A percentile compares a stretch with the other conserved stretches of the same genome.
phyloP scores from a whole-genome alignment of 2,888 invertebrate genomes.

The Hypselothyrea guttata region DNA sequence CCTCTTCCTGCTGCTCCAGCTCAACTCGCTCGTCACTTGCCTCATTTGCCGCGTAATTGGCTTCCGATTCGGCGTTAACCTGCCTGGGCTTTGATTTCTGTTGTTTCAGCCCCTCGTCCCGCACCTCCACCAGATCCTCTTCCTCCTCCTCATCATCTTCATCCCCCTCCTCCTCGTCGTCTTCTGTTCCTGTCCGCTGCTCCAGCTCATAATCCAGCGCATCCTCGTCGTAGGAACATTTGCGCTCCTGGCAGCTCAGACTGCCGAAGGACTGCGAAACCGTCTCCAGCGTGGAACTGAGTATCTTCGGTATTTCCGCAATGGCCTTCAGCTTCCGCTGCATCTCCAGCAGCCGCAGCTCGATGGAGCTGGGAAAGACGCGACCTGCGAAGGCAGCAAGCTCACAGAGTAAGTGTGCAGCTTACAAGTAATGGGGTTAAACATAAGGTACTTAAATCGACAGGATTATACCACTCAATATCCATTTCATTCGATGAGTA shows the following conservation, averaged over 20 bases:
- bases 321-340: slow-evolving; percentile 82
- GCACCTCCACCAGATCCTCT: slow-evolving; percentile 2
- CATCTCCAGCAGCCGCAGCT: slow-evolving; percentile 80
- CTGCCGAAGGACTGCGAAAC: slow-evolving; percentile 81
- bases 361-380: slow-evolving; percentile 71
- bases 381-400: slow-evolving; percentile 38
- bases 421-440: no score
- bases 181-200: slow-evolving; percentile 4
- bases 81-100: slow-evolving; percentile 63
- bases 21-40: slow-evolving; percentile 40
- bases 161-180: slow-evolving; percentile 41
- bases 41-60: slow-evolving; percentile 67
- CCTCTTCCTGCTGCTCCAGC: slow-evolving; percentile 27
- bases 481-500: no score
- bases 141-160: no score
- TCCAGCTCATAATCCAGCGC: slow-evolving; percentile 68
- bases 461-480: no score
- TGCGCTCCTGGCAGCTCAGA: slow-evolving; percentile 60
- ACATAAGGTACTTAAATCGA: no score
- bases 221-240: slow-evolving; percentile 78
- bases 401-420: no score
- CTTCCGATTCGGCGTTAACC: slow-evolving; percentile 80
- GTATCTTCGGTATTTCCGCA: slow-evolving; percentile 81
- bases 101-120: slow-evolving; percentile 25
- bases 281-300: slow-evolving; percentile 81